These are phyloP conservation scores for Macrobrachium rosenbergii DNA, from an alignment of 1,140 invertebrate species.

Conservation along the genomic window DNA sequence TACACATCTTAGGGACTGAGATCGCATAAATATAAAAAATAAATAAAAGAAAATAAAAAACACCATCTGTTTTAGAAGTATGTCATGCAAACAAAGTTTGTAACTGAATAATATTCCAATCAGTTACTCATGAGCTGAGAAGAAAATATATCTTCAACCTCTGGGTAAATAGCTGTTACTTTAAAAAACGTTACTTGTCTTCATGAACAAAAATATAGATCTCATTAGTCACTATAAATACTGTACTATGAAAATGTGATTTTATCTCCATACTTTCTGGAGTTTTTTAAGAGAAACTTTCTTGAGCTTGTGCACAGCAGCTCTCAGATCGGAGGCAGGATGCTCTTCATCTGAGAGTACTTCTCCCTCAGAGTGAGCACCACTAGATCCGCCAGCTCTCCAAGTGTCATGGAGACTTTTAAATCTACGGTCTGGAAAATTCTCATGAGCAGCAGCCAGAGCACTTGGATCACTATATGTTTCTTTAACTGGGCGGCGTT, in stretches of 20 bases:
- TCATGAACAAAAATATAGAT: too few species aligned
- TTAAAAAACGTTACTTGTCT: too few species aligned
- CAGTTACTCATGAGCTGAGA: too few species aligned
- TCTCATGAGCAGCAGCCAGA: conserved; percentile 65
- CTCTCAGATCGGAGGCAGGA: conserved; percentile 54
- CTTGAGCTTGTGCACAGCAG: conserved; percentile 74
- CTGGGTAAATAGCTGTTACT: too few species aligned
- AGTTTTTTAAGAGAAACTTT: conserved; percentile 82
- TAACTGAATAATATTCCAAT: neutral
- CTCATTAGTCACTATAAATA: neutral
- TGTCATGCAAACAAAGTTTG: neutral
- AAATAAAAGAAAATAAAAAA: too few species aligned
- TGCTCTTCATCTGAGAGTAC: conserved; percentile 64
- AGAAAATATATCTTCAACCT: too few species aligned
- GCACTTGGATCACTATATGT: conserved; percentile 68
- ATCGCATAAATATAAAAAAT: conserved; percentile 21
- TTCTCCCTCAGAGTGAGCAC: conserved; percentile 85
- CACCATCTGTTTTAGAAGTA: neutral
- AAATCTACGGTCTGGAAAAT: conserved; percentile 68
- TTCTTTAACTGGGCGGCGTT: conserved; percentile 66
- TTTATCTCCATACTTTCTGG: conserved; percentile 80
- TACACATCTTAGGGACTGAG: conserved; percentile 32
- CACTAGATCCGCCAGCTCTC: conserved; percentile 71
- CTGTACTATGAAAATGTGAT: neutral
- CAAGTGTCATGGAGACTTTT: conserved; percentile 72